These are phyloP conservation scores for Notodonta ziczac DNA, from an alignment of 2,888 invertebrate genomes.

Conservation along the genomic window DNA sequence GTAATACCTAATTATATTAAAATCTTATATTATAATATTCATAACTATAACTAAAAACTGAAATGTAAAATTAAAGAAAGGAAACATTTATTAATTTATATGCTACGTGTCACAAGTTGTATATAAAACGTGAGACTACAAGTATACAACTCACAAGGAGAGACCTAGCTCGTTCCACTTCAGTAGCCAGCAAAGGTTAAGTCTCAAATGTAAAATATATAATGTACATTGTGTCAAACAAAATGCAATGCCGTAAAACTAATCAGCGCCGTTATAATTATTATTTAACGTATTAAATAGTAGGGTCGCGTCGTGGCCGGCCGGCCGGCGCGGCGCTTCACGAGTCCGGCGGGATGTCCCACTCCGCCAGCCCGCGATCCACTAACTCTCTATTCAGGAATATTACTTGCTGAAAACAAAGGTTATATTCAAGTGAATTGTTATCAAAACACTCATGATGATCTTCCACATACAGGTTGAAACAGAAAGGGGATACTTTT, in stretches of 20 bases:
- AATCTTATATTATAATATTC: constrained; percentile 15
- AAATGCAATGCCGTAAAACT: constrained; percentile 73
- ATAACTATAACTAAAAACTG: constrained; percentile 28
- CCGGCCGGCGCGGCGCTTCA: constrained; percentile 49
- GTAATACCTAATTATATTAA: constrained; percentile 20
- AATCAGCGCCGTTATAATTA: constrained; percentile 58
- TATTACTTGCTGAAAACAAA: constrained; percentile 88
- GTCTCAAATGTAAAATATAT: constrained; percentile 46
- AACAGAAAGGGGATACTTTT: too few relatives aligned
- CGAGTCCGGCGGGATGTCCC: constrained; percentile 84
- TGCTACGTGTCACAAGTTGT: constrained; percentile 63
- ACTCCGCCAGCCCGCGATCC: constrained; percentile 92
- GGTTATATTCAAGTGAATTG: not conserved
- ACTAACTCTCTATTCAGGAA: constrained; percentile 95
- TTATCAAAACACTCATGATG: not conserved
- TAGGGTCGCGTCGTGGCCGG: constrained; percentile 23
- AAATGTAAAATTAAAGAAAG: constrained; percentile 46
- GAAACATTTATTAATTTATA: constrained; percentile 65
- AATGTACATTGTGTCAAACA: constrained; percentile 62
- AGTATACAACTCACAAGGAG: constrained; percentile 41
- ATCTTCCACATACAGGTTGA: too few relatives aligned
- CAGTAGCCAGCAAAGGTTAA: constrained; percentile 30
- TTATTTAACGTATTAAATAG: constrained; percentile 37
- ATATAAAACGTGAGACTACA: constrained; percentile 52
- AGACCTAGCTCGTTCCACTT: constrained; percentile 41